These are phyloP conservation scores for Bombus pyrosoma DNA, from an alignment of 1,140 invertebrate species.

Conservation along the genomic window DNA sequence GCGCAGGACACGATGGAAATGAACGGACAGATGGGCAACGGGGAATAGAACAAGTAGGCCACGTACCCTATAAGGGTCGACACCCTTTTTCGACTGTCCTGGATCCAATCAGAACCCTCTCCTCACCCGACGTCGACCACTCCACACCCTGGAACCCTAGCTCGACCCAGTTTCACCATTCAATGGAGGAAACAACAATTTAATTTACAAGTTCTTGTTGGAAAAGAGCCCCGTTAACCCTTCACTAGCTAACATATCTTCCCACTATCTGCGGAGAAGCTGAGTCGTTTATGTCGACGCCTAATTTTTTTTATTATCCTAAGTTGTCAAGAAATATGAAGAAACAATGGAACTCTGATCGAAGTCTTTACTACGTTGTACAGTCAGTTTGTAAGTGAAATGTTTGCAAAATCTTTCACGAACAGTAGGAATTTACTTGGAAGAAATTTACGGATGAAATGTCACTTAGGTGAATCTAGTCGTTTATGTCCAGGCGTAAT, in stretches of 20 bases:
- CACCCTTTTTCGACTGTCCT: slow-evolving; percentile 36
- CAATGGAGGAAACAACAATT: slow-evolving; percentile 31
- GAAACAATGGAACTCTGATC: no score
- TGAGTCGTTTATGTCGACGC: no score
- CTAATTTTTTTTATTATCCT: no score
- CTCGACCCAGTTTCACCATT: slow-evolving; percentile 36
- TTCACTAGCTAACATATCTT: background rate
- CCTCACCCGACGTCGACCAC: background rate
- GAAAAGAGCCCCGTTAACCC: slow-evolving; percentile 6
- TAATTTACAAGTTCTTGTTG: slow-evolving; percentile 39
- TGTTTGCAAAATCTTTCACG: no score
- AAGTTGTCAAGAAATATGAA: no score
- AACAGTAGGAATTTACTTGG: no score
- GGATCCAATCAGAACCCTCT: slow-evolving; percentile 43
- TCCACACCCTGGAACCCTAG: slow-evolving; percentile 8
- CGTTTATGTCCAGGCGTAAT: no score
- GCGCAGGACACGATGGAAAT: background rate
- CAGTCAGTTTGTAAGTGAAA: no score
- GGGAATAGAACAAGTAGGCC: slow-evolving; percentile 20
- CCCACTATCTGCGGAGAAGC: no score
- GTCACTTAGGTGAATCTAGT: no score
- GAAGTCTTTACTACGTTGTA: no score
- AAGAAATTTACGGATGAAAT: no score
- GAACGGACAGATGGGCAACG: slow-evolving; percentile 15
- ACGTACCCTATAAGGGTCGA: slow-evolving; percentile 21